Evolutionary conservation across 2,797 vertebrate species (phyloP).

Genomic region (Rhinatrema bivittatum): DNA sequence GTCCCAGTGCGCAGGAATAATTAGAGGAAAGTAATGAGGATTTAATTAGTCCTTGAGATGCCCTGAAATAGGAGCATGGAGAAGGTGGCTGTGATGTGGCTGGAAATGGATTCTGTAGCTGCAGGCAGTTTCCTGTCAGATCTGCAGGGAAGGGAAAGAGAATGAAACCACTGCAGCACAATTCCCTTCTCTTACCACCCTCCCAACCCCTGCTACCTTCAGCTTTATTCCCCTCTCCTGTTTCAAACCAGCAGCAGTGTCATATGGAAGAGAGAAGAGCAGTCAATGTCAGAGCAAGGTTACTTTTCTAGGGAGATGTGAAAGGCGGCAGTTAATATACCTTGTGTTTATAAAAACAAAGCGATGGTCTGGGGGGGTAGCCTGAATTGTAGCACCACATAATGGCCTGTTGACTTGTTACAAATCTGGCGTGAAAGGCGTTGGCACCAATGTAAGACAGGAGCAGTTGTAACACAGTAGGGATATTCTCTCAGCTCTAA

Average conservation of each 20-base stretch:
- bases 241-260: constrained; percentile 13
- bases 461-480: no score
- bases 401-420: no score
- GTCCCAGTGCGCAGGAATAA: constrained; percentile 56
- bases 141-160: constrained; percentile 22
- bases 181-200: not conserved
- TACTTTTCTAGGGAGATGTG: no score
- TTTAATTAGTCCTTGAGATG: constrained; percentile 68
- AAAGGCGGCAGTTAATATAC: no score
- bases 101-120: constrained; percentile 43
- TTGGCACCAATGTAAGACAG: no score
- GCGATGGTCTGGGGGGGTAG: no score
- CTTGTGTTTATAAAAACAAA: no score
- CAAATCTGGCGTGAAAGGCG: no score
- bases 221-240: not conserved
- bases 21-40: constrained; percentile 61
- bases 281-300: no score
- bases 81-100: constrained; percentile 43
- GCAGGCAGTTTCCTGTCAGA: constrained; percentile 41
- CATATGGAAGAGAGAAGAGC: constrained; percentile 1
- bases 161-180: constrained; percentile 14
- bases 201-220: constrained; percentile 2
- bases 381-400: no score
- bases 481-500: no score
- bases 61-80: constrained; percentile 47